Base-by-base conservation (phyloP, 2,113 vertebrate species). In the Xenotilapia flavipinnis region DNA sequence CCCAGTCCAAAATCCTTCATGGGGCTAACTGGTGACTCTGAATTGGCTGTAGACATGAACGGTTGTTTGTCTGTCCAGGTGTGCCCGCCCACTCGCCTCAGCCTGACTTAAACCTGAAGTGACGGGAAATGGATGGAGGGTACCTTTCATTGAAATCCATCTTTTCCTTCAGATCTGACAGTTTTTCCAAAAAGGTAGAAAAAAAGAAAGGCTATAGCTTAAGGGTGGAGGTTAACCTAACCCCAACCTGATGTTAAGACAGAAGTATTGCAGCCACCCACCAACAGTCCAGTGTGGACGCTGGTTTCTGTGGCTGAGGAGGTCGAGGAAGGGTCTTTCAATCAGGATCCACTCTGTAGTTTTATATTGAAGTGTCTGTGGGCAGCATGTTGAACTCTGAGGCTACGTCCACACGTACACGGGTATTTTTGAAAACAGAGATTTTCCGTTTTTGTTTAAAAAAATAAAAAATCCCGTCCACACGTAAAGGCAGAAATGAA, bases 241-340 rank as follows among this genome's bases (percentile, higher is more conserved):
- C 33, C 6, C 31, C 33, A 21, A 14, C 36, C n/a, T 23, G 11
- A 68, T 68, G 62, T 68, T 40, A 1, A 68, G 62, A 68, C 62
- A 23, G 14, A 70, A 70, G 6, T 14, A 14, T 23, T 40, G 5
- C n/a, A 68, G 12, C 36, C 62, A 9, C n/a, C n/a, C 36, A 70
- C 36, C 36, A 68, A 23, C 36, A 68, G n/a, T 40, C 36, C 36
- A 42, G n/a, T 3, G 38, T 23, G 62, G 12, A 31, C 14, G 3
- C 56, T 58, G 56, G 26, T 31, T 58, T 31, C 56, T 58, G 56
- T 58, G 55, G 55, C 55, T 58, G 26, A 58, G 26, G 55, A 0
- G 26, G 55, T 58, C 0, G 5, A 58, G 55, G 0, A 58, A 58
- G 26, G 0, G 0, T 51, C 8, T 51, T 51, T 19, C 47, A 51